Conservation (phyloP, 2,113 vertebrate genomes). For the human (Homo sapiens) region GRCh38 chr5:169172501-169173000, state of each 20-base stretch:
- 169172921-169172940: not conserved
- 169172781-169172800: not conserved
- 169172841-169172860: not conserved
- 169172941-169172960: not conserved
- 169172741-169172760: not conserved
- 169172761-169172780: not conserved
- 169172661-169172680: not conserved
- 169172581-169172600: not conserved
- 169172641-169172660: not conserved
- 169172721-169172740: not conserved
- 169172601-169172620: not conserved
- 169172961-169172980: not conserved
- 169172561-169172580: not conserved
- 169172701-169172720: not conserved
- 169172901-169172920: not conserved
- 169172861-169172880: not conserved
- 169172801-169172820: not conserved
- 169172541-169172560: not conserved
- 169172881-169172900: not conserved
- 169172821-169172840: not conserved
- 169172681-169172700: not conserved
- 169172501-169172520: not conserved
- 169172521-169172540: not conserved
- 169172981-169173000: not conserved
- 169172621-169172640: not conserved